Evolutionary conservation across 2,797 vertebrate genomes (phyloP).

Genomic region (Galago senegalensis): DNA sequence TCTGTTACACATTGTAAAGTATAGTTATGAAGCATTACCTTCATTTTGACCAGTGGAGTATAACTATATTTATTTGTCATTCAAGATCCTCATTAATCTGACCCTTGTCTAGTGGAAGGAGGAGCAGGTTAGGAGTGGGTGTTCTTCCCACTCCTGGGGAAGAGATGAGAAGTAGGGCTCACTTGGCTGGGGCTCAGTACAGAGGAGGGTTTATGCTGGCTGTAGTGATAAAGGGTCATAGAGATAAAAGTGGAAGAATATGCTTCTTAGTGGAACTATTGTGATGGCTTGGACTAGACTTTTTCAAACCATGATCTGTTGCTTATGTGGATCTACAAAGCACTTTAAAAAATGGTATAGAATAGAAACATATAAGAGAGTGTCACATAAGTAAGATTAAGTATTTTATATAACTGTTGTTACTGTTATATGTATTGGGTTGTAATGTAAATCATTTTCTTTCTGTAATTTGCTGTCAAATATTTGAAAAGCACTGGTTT

Average conservation of each 20-base stretch:
- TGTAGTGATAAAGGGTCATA: not conserved
- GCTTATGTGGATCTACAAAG: not conserved
- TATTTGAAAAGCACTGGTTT: constrained; percentile 44
- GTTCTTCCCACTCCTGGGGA: too few relatives aligned
- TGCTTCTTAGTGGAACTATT: not conserved
- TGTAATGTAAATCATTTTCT: constrained; percentile 35
- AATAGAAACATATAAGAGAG: constrained; percentile 3
- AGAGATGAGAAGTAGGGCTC: not conserved
- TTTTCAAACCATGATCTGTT: constrained; percentile 16
- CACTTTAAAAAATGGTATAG: constrained; percentile 42
- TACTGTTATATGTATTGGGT: not conserved
- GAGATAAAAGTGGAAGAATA: not conserved
- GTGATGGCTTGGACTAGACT: not conserved
- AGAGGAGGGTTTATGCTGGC: not conserved
- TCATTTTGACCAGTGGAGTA: constrained; percentile 29
- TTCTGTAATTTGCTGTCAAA: constrained; percentile 35
- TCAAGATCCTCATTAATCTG: constrained; percentile 38
- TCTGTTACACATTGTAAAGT: constrained; percentile 59
- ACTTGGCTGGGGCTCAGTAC: not conserved
- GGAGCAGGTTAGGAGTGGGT: not conserved
- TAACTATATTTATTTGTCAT: constrained; percentile 39
- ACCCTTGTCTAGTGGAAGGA: not conserved
- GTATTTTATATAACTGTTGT: constrained; percentile 50
- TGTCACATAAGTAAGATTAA: constrained; percentile 35
- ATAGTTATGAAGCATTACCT: not conserved